phyloP scores from a whole-genome alignment of 1,140 invertebrate species.

The Druon quercuslanigerum region DNA sequence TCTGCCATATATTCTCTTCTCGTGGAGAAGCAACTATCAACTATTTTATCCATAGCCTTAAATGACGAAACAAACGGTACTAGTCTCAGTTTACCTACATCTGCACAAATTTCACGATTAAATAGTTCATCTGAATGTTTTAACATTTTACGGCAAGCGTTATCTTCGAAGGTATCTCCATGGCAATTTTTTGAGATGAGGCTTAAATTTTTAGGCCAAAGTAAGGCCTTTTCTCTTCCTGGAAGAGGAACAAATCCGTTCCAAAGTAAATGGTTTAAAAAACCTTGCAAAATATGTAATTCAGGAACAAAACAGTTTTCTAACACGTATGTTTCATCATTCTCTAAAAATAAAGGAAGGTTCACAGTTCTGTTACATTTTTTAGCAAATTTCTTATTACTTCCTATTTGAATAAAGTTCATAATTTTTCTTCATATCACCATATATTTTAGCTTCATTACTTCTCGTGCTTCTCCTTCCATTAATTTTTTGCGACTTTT shows the following conservation, averaged over 20 bases:
- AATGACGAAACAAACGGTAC: constrained; percentile 27
- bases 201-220: constrained; percentile 42
- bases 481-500: no score
- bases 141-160: constrained; percentile 41
- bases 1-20: no score
- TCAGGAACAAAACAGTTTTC: no score
- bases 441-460: constrained; percentile 26
- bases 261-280: constrained; percentile 37
- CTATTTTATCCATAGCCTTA: constrained; percentile 30
- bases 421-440: constrained; percentile 21
- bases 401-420: no score
- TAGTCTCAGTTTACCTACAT: background rate
- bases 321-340: no score
- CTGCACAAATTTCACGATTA: no score
- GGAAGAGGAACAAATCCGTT: constrained; percentile 25
- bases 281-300: constrained; percentile 39
- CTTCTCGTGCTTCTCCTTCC: no score
- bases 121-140: constrained; percentile 38
- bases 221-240: constrained; percentile 38
- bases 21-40: constrained; percentile 21
- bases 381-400: constrained; percentile 33
- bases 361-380: constrained; percentile 31
- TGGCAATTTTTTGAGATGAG: constrained; percentile 45
- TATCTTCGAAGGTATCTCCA: constrained; percentile 39
- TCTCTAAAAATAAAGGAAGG: no score